phyloP scores from a whole-genome alignment of 2,888 invertebrate species.

The Seladonia tumulorum region DNA sequence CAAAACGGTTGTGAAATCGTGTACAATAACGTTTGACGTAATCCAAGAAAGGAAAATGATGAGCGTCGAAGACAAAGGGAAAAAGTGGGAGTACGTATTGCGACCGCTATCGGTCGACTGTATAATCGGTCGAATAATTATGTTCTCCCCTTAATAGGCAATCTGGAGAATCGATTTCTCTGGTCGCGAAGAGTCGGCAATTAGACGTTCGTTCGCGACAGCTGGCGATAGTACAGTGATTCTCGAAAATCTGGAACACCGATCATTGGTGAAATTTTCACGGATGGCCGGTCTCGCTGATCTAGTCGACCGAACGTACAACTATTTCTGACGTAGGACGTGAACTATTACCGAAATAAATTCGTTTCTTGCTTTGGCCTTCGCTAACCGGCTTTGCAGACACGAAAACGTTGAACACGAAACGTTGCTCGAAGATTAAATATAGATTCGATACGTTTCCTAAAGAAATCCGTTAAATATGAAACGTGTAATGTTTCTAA shows the following conservation, averaged over 20 bases:
- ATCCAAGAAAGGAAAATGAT: constrained; percentile 15
- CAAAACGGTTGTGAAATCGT: constrained; percentile 6
- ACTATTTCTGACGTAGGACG: constrained; percentile 34
- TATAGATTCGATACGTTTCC: neutral
- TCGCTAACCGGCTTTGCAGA: neutral
- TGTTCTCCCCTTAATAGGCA: constrained; percentile 65
- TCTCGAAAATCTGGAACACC: constrained; percentile 66
- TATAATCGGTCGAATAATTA: constrained; percentile 65
- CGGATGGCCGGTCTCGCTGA: constrained; percentile 56
- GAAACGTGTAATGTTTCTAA: neutral
- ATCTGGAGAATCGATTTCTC: constrained; percentile 68
- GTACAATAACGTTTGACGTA: constrained; percentile 26
- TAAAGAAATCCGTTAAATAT: neutral
- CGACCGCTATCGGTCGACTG: constrained; percentile 26
- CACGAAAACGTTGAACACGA: neutral
- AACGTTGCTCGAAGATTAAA: neutral
- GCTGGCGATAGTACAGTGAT: constrained; percentile 18
- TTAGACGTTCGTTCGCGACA: constrained; percentile 53
- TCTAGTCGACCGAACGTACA: constrained; percentile 27
- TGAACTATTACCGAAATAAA: neutral
- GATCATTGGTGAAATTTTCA: constrained; percentile 68
- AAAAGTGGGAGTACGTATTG: constrained; percentile 34
- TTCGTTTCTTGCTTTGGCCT: neutral
- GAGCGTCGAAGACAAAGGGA: constrained; percentile 6
- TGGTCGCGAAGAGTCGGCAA: constrained; percentile 57